Evolutionary conservation across 1,140 invertebrate species (phyloP).

Genomic region (Drosophila lini): DNA sequence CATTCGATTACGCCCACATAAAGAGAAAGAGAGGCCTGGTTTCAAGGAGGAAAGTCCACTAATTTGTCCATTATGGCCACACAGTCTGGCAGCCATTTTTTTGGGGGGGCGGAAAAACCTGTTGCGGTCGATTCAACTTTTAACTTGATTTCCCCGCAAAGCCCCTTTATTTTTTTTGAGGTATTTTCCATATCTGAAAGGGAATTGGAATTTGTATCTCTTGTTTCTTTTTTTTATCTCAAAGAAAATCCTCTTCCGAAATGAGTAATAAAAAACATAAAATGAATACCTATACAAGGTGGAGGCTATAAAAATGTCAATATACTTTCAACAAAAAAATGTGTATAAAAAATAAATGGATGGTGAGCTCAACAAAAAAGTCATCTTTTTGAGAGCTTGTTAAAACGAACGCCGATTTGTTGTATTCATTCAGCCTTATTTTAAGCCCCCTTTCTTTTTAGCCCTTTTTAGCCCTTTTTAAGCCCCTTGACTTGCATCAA

Average conservation of each 20-base stretch:
- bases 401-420: not conserved
- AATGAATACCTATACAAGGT: not conserved
- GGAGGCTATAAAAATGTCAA: slow-evolving; percentile 2
- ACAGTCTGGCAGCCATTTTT: slow-evolving; percentile 19
- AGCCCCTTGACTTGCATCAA: not conserved
- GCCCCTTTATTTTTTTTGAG: not conserved
- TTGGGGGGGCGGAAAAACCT: slow-evolving; percentile 44
- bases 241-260: not conserved
- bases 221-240: not conserved
- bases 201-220: not conserved
- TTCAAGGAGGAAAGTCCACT: slow-evolving; percentile 45
- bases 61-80: slow-evolving; percentile 68
- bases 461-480: not conserved
- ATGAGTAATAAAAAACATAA: slow-evolving; percentile 13
- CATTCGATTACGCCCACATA: slow-evolving; percentile 16
- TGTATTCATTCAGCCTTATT: not conserved
- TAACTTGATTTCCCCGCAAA: slow-evolving; percentile 46
- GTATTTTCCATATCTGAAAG: slow-evolving; percentile 4
- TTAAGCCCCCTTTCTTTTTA: not conserved
- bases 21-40: not conserved
- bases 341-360: slow-evolving; percentile 1
- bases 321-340: not conserved
- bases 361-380: slow-evolving; percentile 1
- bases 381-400: not conserved
- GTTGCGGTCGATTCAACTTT: slow-evolving; percentile 73